Evolutionary conservation across 2,797 vertebrate species (phyloP).

Genomic region (Labeo calbasu): DNA sequence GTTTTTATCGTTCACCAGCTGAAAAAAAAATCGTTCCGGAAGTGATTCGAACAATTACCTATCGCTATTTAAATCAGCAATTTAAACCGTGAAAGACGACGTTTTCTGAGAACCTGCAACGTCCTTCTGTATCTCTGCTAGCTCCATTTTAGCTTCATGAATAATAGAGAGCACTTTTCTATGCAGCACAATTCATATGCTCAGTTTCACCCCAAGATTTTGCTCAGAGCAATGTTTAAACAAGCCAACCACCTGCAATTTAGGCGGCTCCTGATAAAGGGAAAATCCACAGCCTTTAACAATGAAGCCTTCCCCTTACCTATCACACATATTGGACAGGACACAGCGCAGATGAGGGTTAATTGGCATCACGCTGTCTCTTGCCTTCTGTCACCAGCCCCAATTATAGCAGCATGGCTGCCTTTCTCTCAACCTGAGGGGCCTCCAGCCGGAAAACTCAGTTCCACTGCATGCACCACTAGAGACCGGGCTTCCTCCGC

Average conservation of each 20-base stretch:
- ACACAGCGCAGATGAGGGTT: conserved; percentile 77
- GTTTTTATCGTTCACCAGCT: neutral
- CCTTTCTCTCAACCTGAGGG: conserved; percentile 75
- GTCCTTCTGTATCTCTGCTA: conserved; percentile 48
- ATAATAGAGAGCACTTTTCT: conserved; percentile 74
- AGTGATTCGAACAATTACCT: neutral
- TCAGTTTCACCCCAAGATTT: conserved; percentile 78
- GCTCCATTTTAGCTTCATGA: conserved; percentile 70
- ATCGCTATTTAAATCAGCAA: neutral
- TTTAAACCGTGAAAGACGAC: neutral
- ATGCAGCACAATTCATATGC: conserved; percentile 77
- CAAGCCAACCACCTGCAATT: conserved; percentile 69
- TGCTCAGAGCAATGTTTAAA: conserved; percentile 72
- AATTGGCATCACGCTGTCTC: conserved; percentile 76
- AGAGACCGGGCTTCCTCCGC: conserved; percentile 79
- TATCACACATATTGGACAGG: conserved; percentile 74
- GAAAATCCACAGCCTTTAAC: conserved; percentile 62
- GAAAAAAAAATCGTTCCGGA: neutral
- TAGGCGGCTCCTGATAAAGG: conserved; percentile 48
- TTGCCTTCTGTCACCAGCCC: conserved; percentile 77
- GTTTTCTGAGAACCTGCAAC: conserved; percentile 11
- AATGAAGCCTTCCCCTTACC: conserved; percentile 72
- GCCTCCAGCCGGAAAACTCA: conserved; percentile 79
- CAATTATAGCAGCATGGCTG: conserved; percentile 83
- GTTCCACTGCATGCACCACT: conserved; percentile 80